Evolutionary conservation across 2,797 vertebrate species (phyloP), one percentile per base, ranked within the genome.

Genomic region (Notamacropus eugenii): DNA sequence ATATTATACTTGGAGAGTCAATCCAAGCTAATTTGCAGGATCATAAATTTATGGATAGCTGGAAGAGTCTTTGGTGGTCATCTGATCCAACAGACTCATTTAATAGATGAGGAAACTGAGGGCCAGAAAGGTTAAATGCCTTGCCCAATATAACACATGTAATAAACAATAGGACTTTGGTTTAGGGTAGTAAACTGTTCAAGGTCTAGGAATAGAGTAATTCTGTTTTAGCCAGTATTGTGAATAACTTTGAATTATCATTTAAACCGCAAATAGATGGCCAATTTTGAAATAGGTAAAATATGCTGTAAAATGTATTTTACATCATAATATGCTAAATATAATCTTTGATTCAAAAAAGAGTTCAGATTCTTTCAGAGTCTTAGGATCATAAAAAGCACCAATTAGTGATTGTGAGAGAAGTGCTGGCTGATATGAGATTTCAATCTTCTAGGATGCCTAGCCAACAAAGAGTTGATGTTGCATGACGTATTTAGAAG

Each of bases 401-500:
- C 74, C 22, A 87, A 3, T 46, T 87, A 87, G 40, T 11, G 22
- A 50, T 12, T 87, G 9, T 27, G 22, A 50, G 40, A 87, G 9
- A 87, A 87, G 24, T 46, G 40, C 40, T 87, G 74, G 22, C 16
- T 14, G n/a, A 19, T 74, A 74, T 2, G 74, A 46, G 74, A 87
- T 87, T 12, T 87, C 24, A 46, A 13, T 87, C 40, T 50, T 50
- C 3, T 27, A 27, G 74, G 93, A 24, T 56, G 14, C 4, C 50
- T 2, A 0, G 91, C 11, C 1, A 5, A 34, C 19, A 1, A 67
- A 67, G 55, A 28, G 46, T 24, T 91, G 0, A 0, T 22, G 0
- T 0, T 34, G 0, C 22, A 16, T n/a, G 0, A 0, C 5, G 56
- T 91, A 40, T 50, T 54, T 55, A 52, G 74, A 11, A 9, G 5